A percentile compares a stretch with the other conserved stretches of the same genome.
Conservation (phyloP, 2,888 invertebrate species). For the Parelbella ahira region DNA sequence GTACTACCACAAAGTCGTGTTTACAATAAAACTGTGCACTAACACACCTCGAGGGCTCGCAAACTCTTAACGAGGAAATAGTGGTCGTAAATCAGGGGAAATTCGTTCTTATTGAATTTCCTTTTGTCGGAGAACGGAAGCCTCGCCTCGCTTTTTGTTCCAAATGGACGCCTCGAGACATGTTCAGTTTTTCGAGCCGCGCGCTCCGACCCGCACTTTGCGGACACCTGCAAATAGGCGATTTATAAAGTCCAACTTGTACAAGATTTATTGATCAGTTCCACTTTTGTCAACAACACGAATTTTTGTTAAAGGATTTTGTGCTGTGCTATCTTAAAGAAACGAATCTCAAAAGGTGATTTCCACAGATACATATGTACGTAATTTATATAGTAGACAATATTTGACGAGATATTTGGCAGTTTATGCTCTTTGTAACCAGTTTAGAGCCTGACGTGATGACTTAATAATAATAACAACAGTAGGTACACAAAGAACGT, state of each 20-base stretch:
- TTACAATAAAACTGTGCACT: constrained; percentile 52
- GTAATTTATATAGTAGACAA: no score
- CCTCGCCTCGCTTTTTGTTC: constrained; percentile 66
- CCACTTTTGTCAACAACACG: background rate
- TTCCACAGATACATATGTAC: no score
- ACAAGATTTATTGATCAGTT: constrained; percentile 3
- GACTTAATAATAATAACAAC: no score
- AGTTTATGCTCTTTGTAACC: no score
- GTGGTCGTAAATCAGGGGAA: constrained; percentile 77
- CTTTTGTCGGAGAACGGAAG: constrained; percentile 67
- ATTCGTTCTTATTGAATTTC: constrained; percentile 79
- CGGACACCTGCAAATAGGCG: constrained; percentile 16
- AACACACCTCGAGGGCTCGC: constrained; percentile 63
- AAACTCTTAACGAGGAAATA: constrained; percentile 76
- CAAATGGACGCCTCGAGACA: constrained; percentile 56
- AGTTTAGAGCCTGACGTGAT: no score
- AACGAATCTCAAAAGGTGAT: no score
- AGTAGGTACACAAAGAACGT: no score
- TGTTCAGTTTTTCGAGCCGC: constrained; percentile 44
- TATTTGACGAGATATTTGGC: no score
- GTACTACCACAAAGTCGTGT: constrained; percentile 46
- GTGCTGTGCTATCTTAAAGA: no score
- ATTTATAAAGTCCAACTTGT: constrained; percentile 12
- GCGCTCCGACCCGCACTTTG: constrained; percentile 3
- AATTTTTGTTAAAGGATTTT: background rate